These are phyloP conservation scores for Pyrgus malvae DNA, from an alignment of 2,888 invertebrate genomes.

Conservation along the genomic window DNA sequence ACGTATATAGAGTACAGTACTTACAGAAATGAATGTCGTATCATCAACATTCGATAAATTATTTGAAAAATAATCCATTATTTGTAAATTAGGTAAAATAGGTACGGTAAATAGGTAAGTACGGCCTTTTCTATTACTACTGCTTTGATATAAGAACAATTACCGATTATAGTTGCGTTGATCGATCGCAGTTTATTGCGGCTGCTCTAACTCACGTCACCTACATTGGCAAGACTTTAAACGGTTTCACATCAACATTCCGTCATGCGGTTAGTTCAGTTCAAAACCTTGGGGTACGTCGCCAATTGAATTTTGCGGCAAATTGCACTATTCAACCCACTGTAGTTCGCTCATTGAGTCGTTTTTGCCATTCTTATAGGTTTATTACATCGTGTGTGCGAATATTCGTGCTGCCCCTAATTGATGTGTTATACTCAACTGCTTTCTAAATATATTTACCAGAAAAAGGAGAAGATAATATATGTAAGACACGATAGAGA, in stretches of 20 bases:
- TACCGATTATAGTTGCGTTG: neutral
- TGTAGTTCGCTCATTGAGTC: slow-evolving; percentile 38
- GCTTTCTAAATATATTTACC: no score
- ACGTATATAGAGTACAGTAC: no score
- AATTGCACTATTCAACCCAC: slow-evolving; percentile 57
- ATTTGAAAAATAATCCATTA: no score
- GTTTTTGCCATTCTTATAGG: neutral
- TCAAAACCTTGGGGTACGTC: slow-evolving; percentile 54
- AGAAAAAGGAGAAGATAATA: no score
- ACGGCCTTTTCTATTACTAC: no score
- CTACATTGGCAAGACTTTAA: slow-evolving; percentile 21
- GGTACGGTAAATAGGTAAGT: no score
- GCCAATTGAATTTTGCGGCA: slow-evolving; percentile 60
- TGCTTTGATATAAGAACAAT: neutral
- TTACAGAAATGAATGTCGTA: no score
- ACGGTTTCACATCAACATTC: slow-evolving; percentile 38
- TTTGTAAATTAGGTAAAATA: no score
- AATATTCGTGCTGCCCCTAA: slow-evolving; percentile 33
- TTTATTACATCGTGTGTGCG: slow-evolving; percentile 6
- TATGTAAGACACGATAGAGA: no score
- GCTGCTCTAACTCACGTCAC: slow-evolving; percentile 26
- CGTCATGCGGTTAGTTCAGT: slow-evolving; percentile 89
- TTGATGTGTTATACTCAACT: slow-evolving; percentile 28
- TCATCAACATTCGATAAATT: no score
- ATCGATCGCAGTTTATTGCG: neutral